phyloP scores from a whole-genome alignment of 2,113 vertebrate species.

The Desmodus rotundus region DNA sequence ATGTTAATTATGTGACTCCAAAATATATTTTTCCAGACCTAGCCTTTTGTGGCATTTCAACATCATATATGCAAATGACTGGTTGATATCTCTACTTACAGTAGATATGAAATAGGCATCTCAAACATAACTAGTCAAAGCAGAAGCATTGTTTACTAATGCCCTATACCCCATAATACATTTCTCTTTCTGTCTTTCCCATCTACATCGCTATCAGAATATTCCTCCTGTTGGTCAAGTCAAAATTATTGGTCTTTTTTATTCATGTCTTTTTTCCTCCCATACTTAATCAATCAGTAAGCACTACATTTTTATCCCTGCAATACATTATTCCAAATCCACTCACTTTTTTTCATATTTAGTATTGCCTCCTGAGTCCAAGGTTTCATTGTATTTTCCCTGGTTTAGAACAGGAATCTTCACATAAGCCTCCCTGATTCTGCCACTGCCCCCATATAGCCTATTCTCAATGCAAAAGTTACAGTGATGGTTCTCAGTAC shows the following conservation, averaged over 20 bases:
- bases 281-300: not conserved
- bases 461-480: not conserved
- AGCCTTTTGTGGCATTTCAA: not conserved
- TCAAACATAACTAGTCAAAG: not conserved
- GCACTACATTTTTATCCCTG: not conserved
- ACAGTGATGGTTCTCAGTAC: too few relatives aligned
- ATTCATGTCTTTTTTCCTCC: not conserved
- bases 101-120: not conserved
- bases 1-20: not conserved
- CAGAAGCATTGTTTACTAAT: not conserved
- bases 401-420: not conserved
- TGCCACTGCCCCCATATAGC: not conserved
- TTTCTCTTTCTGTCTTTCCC: not conserved
- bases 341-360: not conserved
- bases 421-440: not conserved
- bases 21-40: not conserved
- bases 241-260: not conserved
- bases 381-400: not conserved
- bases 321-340: not conserved
- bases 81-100: not conserved
- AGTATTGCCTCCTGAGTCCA: too few relatives aligned
- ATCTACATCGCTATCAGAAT: not conserved
- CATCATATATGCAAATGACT: not conserved
- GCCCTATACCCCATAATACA: fast-evolving
- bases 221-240: not conserved